These are phyloP conservation scores for Trogon surrucura DNA, from an alignment of 2,113 vertebrate species.

Conservation along the genomic window DNA sequence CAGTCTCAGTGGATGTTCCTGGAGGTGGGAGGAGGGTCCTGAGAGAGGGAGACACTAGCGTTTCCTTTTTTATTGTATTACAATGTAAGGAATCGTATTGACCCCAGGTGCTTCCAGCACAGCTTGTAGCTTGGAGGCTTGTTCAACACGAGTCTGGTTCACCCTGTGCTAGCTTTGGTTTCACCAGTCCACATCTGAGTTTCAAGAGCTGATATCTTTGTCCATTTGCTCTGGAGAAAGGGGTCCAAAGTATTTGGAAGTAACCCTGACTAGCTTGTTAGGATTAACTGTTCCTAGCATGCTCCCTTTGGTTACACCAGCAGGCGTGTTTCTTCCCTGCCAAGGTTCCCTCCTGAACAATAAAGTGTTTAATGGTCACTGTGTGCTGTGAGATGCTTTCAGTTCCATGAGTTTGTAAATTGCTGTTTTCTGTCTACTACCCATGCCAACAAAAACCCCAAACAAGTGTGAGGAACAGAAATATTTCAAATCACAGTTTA, in stretches of 20 bases:
- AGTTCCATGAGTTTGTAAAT: not conserved
- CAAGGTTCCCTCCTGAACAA: constrained; percentile 42
- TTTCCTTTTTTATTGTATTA: not conserved
- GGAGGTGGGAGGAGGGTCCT: not conserved
- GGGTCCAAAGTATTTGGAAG: not conserved
- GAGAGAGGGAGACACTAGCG: not conserved
- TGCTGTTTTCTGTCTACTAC: not conserved
- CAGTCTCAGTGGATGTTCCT: not conserved
- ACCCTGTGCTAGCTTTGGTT: not conserved
- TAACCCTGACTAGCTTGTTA: constrained; percentile 10
- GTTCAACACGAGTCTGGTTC: not conserved
- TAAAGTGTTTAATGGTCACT: constrained; percentile 62
- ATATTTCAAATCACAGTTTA: constrained; percentile 12
- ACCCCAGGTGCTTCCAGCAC: not conserved
- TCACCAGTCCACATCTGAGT: not conserved
- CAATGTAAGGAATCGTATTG: not conserved
- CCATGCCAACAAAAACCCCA: not conserved
- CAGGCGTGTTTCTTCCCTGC: not conserved
- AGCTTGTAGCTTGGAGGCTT: not conserved
- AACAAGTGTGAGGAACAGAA: not conserved
- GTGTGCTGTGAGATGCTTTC: constrained; percentile 50
- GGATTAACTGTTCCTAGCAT: constrained; percentile 36
- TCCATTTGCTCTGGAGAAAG: not conserved
- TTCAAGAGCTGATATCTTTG: constrained; percentile 4
- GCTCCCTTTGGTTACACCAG: not conserved